Percentiles rank a stretch among this genome's conserved stretches.
Evolutionary conservation across 2,797 vertebrate genomes (phyloP).

Genomic region (Coluber constrictor): DNA sequence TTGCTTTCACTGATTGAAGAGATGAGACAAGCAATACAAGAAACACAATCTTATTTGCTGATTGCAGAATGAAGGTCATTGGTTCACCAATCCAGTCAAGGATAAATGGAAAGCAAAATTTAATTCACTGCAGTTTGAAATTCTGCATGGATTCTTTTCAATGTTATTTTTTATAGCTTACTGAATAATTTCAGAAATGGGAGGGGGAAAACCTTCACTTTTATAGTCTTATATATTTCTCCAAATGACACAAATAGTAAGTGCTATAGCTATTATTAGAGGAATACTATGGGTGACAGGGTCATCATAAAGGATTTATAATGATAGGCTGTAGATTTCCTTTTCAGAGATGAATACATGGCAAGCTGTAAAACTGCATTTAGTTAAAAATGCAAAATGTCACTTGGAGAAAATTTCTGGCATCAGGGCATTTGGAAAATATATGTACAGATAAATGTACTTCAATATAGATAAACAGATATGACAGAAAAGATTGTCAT

Average conservation of each 20-base stretch:
- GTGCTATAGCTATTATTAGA: slow-evolving; percentile 56
- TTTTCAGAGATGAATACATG: slow-evolving; percentile 51
- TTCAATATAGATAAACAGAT: slow-evolving; percentile 15
- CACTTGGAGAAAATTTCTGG: slow-evolving; percentile 33
- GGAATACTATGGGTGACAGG: slow-evolving; percentile 46
- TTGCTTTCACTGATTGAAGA: neutral
- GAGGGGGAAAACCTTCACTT: slow-evolving; percentile 44
- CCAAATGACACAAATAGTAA: slow-evolving; percentile 49
- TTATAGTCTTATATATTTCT: slow-evolving; percentile 48
- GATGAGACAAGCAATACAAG: neutral
- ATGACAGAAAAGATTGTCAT: slow-evolving; percentile 19
- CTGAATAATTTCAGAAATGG: slow-evolving; percentile 45
- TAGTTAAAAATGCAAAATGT: slow-evolving; percentile 60
- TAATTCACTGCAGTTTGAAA: slow-evolving; percentile 37
- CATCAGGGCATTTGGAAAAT: slow-evolving; percentile 7
- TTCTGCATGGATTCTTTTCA: slow-evolving; percentile 41
- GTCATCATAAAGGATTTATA: slow-evolving; percentile 65
- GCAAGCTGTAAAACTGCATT: slow-evolving; percentile 55
- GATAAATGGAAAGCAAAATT: neutral
- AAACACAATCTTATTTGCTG: slow-evolving; percentile 40
- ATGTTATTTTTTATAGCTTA: slow-evolving; percentile 52
- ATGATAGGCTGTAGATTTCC: slow-evolving; percentile 41
- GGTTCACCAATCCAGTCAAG: neutral
- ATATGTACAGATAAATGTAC: neutral
- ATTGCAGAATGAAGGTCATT: slow-evolving; percentile 31